Evolutionary conservation across 2,797 vertebrate species (phyloP).

Genomic region (Phrynocephalus vlangalii): DNA sequence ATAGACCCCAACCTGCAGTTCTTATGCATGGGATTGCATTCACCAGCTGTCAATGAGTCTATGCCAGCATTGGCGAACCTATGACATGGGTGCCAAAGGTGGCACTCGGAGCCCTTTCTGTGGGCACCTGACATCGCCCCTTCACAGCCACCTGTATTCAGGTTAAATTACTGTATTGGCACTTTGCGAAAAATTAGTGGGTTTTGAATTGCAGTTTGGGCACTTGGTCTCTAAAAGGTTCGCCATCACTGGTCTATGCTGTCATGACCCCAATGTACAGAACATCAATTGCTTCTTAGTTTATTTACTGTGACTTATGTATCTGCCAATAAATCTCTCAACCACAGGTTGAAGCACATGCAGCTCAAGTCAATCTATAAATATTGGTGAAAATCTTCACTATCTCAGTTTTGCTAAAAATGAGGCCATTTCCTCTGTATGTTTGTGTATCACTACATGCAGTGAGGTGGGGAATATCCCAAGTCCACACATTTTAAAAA

Average conservation of each 20-base stretch:
- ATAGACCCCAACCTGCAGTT: not conserved
- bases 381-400: conserved; percentile 77
- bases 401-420: conserved; percentile 76
- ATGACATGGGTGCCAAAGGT: too few relatives aligned
- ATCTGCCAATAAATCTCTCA: conserved; percentile 83
- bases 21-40: conserved; percentile 4
- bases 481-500: conserved; percentile 81
- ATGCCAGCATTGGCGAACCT: conserved; percentile 13
- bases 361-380: conserved; percentile 81
- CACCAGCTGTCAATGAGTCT: conserved; percentile 71
- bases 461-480: conserved; percentile 66
- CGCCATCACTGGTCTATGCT: conserved; percentile 44
- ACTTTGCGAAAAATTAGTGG: too few relatives aligned
- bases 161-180: too few relatives aligned
- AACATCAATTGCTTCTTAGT: conserved; percentile 76
- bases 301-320: conserved; percentile 80
- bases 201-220: too few relatives aligned
- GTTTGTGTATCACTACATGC: not conserved
- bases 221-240: too few relatives aligned
- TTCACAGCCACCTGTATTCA: too few relatives aligned
- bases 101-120: too few relatives aligned
- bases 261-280: conserved; percentile 54
- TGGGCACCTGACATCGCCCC: too few relatives aligned
- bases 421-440: conserved; percentile 78
- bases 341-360: conserved; percentile 79